phyloP scores from a whole-genome alignment of 2,888 invertebrate species.

The Sepiola atlantica region DNA sequence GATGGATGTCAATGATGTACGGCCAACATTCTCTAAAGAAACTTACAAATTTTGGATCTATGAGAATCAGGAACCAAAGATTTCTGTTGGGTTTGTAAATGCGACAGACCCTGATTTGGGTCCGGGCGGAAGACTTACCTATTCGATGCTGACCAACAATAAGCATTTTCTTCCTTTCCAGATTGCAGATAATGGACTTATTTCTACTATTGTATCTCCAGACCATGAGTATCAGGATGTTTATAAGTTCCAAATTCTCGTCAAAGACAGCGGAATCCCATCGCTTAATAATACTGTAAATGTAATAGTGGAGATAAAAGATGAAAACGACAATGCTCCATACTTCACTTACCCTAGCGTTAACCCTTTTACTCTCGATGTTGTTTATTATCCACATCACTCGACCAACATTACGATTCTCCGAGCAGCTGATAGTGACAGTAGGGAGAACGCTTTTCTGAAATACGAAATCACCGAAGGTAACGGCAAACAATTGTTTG shows the following conservation, averaged over 20 bases:
- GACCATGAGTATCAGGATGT: slow-evolving; percentile 8
- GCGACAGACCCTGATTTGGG: neutral
- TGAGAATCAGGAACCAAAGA: neutral
- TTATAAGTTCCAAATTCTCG: slow-evolving; percentile 2
- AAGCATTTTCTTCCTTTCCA: neutral
- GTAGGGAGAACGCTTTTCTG: slow-evolving; percentile 1
- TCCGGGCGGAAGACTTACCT: neutral
- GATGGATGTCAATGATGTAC: neutral
- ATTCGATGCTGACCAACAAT: slow-evolving; percentile 6
- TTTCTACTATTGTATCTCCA: neutral
- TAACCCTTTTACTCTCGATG: neutral
- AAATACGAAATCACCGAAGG: neutral
- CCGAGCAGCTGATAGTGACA: slow-evolving; percentile 12
- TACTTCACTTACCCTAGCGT: neutral
- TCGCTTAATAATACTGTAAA: neutral
- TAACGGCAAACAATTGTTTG: neutral
- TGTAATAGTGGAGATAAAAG: neutral
- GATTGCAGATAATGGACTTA: neutral
- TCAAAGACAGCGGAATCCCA: neutral
- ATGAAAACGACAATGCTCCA: neutral
- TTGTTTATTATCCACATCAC: slow-evolving; percentile 1
- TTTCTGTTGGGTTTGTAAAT: neutral
- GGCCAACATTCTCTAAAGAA: slow-evolving; percentile 16
- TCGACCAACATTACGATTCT: neutral
- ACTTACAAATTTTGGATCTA: slow-evolving; percentile 32